These are phyloP conservation scores for Tortricodes alternella DNA, from an alignment of 2,888 invertebrate genomes.

Conservation along the genomic window DNA sequence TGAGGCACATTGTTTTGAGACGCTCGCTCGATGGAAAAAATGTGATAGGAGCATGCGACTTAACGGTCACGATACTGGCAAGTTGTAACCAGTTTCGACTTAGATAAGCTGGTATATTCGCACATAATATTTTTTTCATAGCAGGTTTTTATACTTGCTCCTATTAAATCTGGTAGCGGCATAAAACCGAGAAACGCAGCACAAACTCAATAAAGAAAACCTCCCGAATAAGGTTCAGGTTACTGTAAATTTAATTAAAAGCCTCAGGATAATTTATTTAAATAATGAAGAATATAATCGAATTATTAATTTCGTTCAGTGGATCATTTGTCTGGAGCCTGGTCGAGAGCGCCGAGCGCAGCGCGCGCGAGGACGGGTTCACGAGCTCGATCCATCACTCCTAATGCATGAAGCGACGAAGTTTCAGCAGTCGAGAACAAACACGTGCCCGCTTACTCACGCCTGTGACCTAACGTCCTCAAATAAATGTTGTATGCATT, in stretches of 20 bases:
- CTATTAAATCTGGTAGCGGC: too few species aligned
- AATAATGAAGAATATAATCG: slow-evolving; percentile 20
- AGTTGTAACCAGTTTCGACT: slow-evolving; percentile 6
- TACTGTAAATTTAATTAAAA: slow-evolving; percentile 29
- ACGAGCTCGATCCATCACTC: background rate
- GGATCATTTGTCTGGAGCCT: slow-evolving; percentile 1
- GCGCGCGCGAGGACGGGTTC: background rate
- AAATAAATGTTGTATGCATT: too few species aligned
- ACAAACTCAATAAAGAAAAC: slow-evolving; percentile 24
- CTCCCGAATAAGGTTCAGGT: slow-evolving; percentile 19
- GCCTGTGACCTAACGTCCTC: background rate
- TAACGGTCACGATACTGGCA: slow-evolving; percentile 1
- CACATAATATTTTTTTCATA: too few species aligned
- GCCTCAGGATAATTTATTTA: slow-evolving; percentile 22
- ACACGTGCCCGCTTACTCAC: background rate
- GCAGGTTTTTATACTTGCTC: too few species aligned
- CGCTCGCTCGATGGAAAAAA: too few species aligned
- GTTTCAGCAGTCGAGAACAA: background rate
- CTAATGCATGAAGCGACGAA: background rate
- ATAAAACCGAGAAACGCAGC: background rate
- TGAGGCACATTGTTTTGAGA: too few species aligned
- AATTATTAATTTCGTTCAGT: slow-evolving; percentile 19
- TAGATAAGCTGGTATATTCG: background rate
- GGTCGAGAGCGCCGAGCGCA: background rate
- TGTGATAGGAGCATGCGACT: too few species aligned